These are phyloP conservation scores for Lasaia peninsularis DNA, from an alignment of 1,140 invertebrate genomes.

Conservation along the genomic window DNA sequence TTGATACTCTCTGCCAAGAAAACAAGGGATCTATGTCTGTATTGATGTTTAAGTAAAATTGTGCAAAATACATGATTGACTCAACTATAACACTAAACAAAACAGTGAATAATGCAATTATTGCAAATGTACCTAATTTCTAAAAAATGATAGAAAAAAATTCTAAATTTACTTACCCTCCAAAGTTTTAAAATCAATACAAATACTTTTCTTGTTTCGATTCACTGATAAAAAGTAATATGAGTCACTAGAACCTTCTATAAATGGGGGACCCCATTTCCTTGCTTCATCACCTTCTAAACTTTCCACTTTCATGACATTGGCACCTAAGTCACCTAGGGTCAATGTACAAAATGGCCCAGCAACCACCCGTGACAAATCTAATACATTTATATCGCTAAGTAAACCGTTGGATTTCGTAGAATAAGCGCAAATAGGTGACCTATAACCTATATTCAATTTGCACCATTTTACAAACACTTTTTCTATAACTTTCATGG, in stretches of 20 bases:
- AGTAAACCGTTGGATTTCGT: constrained; percentile 40
- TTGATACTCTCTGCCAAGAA: no score
- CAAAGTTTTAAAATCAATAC: constrained; percentile 87
- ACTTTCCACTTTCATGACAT: constrained; percentile 94
- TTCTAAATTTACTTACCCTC: constrained; percentile 69
- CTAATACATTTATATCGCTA: constrained; percentile 85
- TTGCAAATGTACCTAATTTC: no score
- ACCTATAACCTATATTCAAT: constrained; percentile 12
- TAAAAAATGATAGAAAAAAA: constrained; percentile 15
- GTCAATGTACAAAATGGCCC: constrained; percentile 96
- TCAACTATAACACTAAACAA: no score
- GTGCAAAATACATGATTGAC: no score
- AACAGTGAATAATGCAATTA: no score
- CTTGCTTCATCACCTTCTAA: constrained; percentile 93
- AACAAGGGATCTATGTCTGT: no score
- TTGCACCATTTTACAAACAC: background rate
- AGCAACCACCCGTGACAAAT: constrained; percentile 89
- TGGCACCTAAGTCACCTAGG: constrained; percentile 94
- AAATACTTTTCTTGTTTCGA: constrained; percentile 97
- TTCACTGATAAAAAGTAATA: constrained; percentile 94
- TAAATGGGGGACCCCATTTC: constrained; percentile 95
- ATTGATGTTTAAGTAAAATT: no score
- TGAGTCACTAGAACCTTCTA: constrained; percentile 83
- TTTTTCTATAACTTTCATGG: constrained; percentile 7
- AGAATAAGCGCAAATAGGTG: constrained; percentile 17